These are phyloP conservation scores for Marisa cornuarietis DNA, from an alignment of 1,140 invertebrate species.

Conservation along the genomic window DNA sequence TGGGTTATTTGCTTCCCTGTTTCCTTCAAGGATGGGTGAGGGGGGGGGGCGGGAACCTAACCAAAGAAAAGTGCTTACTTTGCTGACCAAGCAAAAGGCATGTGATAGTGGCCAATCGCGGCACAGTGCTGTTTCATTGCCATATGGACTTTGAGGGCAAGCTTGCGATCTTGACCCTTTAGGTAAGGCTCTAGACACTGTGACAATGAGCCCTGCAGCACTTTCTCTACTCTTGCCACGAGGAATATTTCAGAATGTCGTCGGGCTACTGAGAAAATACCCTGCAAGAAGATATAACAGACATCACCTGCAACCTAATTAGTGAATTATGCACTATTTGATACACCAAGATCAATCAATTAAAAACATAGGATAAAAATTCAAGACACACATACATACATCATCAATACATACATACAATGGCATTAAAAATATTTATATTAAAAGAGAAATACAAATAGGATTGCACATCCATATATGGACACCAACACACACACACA, in stretches of 20 bases:
- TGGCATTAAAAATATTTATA: neutral
- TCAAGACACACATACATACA: neutral
- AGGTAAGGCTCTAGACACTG: slow-evolving; percentile 90
- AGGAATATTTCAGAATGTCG: slow-evolving; percentile 77
- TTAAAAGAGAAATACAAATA: no score
- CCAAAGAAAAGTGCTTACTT: slow-evolving; percentile 58
- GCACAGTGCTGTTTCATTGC: slow-evolving; percentile 82
- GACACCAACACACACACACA: no score
- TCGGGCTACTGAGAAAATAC: slow-evolving; percentile 68
- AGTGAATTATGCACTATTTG: no score
- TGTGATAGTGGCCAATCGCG: slow-evolving; percentile 88
- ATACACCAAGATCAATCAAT: no score
- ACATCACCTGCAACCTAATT: no score
- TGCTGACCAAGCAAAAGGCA: slow-evolving; percentile 96
- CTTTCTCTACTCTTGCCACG: slow-evolving; percentile 91
- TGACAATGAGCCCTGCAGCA: slow-evolving; percentile 88
- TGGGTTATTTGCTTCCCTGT: no score
- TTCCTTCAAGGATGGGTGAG: no score
- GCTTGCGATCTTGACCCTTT: slow-evolving; percentile 77
- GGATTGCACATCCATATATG: no score
- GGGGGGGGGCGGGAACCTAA: no score
- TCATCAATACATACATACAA: neutral
- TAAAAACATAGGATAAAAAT: slow-evolving; percentile 2
- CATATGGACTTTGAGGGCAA: slow-evolving; percentile 84
- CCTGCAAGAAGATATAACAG: slow-evolving; percentile 68